phyloP scores from a whole-genome alignment of 2,888 invertebrate species.

The Ditula angustiorana region DNA sequence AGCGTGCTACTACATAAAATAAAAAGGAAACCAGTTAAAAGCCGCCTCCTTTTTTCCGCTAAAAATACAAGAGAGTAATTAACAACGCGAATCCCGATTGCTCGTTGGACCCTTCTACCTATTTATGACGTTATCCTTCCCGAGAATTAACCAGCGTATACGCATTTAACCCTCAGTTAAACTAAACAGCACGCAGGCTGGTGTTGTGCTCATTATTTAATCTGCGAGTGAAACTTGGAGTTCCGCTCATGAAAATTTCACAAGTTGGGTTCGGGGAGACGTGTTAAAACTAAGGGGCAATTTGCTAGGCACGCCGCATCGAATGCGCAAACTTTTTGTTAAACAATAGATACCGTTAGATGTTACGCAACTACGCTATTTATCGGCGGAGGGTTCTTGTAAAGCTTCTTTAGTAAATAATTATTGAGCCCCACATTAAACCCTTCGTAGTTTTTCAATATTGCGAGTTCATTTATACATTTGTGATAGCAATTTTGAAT shows the following conservation, averaged over 20 bases:
- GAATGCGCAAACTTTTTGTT: neutral
- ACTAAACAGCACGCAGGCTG: neutral
- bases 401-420: too few species aligned
- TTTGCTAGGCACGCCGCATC: neutral
- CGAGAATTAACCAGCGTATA: neutral
- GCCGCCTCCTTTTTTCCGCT: too few species aligned
- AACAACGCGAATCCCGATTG: too few species aligned
- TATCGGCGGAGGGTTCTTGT: too few species aligned
- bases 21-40: too few species aligned
- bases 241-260: conserved; percentile 11
- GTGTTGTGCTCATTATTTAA: conserved; percentile 8
- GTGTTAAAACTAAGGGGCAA: conserved; percentile 13
- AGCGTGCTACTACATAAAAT: too few species aligned
- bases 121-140: neutral
- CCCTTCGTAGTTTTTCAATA: too few species aligned
- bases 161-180: neutral
- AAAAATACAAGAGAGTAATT: too few species aligned
- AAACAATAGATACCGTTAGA: neutral
- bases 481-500: too few species aligned
- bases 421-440: too few species aligned
- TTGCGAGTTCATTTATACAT: too few species aligned
- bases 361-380: too few species aligned
- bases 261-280: neutral
- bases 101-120: neutral
- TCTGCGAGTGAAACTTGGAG: conserved; percentile 3